Evolutionary conservation across 2,113 vertebrate genomes (phyloP).

Genomic region (Xenopus laevis): DNA sequence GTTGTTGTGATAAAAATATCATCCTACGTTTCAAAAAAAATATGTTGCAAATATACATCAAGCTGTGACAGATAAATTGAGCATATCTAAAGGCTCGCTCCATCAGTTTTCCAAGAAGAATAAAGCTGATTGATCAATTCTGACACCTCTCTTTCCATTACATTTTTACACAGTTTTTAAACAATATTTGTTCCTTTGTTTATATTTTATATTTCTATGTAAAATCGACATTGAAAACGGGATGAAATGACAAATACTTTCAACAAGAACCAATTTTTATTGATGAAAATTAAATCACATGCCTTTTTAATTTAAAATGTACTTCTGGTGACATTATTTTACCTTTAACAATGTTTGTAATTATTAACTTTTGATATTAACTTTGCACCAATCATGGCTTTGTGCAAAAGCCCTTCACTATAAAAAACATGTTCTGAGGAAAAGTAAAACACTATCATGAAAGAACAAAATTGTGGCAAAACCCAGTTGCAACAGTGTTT

Average conservation of each 20-base stretch:
- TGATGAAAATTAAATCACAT: too few relatives aligned
- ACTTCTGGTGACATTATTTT: too few relatives aligned
- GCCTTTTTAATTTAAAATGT: too few relatives aligned
- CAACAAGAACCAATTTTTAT: too few relatives aligned
- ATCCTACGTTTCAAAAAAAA: slow-evolving; percentile 44
- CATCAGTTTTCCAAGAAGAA: slow-evolving; percentile 41
- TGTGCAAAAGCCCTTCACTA: too few relatives aligned
- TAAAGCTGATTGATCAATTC: slow-evolving; percentile 39
- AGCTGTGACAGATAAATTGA: slow-evolving; percentile 54
- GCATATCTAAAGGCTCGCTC: slow-evolving; percentile 39
- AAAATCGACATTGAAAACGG: background rate
- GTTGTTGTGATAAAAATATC: slow-evolving; percentile 47
- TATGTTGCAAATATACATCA: slow-evolving; percentile 45
- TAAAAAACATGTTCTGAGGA: too few relatives aligned
- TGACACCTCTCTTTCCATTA: slow-evolving; percentile 41
- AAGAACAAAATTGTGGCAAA: too few relatives aligned
- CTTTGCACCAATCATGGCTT: too few relatives aligned
- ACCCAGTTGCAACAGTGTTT: too few relatives aligned
- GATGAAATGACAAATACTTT: background rate
- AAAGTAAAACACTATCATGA: too few relatives aligned
- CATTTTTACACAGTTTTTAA: slow-evolving; percentile 34
- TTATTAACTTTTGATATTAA: too few relatives aligned
- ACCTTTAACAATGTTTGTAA: too few relatives aligned
- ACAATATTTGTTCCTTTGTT: background rate
- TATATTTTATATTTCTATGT: background rate